Evolutionary conservation across 1,140 invertebrate species (phyloP), one percentile per base, ranked within the genome.

Genomic region (Halictus rubicundus): DNA sequence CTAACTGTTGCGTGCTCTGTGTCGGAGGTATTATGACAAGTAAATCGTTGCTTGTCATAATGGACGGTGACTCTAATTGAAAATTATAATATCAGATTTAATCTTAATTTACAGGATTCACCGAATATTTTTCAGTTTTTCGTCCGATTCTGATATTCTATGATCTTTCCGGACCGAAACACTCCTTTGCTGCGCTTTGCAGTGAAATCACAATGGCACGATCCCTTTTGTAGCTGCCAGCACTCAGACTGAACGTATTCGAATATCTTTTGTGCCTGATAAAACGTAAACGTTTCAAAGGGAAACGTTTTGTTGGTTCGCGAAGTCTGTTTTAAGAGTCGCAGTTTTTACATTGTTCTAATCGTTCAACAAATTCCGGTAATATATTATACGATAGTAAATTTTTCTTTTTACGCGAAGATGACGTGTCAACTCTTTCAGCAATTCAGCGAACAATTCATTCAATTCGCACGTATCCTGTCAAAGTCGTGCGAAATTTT

Each of bases 401-500:
- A 14, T 32, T 46, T 37, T 19, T 59, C 9, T 25, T 25, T n/a
- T 32, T 37, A 37, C 4, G 27, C 4, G 1, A 32, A 32, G 27
- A 32, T 2, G 27, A 32, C 27, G 27, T 32, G 27, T 2, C 1
- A 32, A 32, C 32, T 32, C 32, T 42, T 42, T 42, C 39, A 42
- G 39, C 4, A 12, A 42, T 42, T 10, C 6, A 12, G 10, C 8
- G 39, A 42, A 23, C 52, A 54, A 54, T 61, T n/a, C 57, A 57
- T 49, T 60, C 27, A 57, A 68, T 23, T 39, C 6, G 27, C 42
- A 46, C 10, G 14, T 46, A 46, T 12, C 42, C 9, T 71, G 78
- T 66, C 78, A 81, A 52, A 54, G 65, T 87, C 80, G 61, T 72
- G 61, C n/a, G 75, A 75, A 80, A 75, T 72, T 80, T 76, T 60